These are phyloP conservation scores for Coenonympha arcania DNA, from an alignment of 2,888 invertebrate genomes.

Conservation along the genomic window DNA sequence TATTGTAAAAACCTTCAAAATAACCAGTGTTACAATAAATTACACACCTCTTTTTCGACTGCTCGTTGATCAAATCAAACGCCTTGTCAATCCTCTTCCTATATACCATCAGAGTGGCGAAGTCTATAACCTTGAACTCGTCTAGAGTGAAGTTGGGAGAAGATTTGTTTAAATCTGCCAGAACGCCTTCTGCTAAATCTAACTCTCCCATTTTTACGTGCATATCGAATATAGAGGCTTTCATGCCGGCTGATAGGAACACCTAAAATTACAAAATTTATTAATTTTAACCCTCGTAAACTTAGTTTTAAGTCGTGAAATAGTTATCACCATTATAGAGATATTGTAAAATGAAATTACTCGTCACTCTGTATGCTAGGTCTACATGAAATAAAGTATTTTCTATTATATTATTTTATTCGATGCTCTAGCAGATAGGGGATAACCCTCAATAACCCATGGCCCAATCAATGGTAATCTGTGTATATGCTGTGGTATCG, in stretches of 20 bases:
- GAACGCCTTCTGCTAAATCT: conserved; percentile 66
- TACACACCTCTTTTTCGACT: conserved; percentile 58
- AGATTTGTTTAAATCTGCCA: conserved; percentile 67
- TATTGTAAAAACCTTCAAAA: no score
- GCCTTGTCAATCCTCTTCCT: conserved; percentile 59
- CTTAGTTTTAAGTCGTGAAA: no score
- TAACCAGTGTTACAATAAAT: background rate
- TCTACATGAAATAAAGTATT: no score
- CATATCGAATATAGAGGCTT: conserved; percentile 76
- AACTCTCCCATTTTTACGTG: conserved; percentile 74
- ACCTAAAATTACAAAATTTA: conserved; percentile 42
- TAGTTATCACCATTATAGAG: no score
- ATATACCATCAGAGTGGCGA: conserved; percentile 74
- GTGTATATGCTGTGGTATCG: no score
- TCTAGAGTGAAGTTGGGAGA: conserved; percentile 76
- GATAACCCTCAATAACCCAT: no score
- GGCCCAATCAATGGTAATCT: no score
- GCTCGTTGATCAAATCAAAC: conserved; percentile 63
- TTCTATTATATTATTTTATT: no score
- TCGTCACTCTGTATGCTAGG: no score
- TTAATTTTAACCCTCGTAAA: no score
- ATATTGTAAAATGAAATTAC: no score
- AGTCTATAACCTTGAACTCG: conserved; percentile 78
- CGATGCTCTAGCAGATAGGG: no score
- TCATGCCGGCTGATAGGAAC: conserved; percentile 77